Base-by-base conservation (phyloP, 2,797 vertebrate species). In the Limnodromus scolopaceus region DNA sequence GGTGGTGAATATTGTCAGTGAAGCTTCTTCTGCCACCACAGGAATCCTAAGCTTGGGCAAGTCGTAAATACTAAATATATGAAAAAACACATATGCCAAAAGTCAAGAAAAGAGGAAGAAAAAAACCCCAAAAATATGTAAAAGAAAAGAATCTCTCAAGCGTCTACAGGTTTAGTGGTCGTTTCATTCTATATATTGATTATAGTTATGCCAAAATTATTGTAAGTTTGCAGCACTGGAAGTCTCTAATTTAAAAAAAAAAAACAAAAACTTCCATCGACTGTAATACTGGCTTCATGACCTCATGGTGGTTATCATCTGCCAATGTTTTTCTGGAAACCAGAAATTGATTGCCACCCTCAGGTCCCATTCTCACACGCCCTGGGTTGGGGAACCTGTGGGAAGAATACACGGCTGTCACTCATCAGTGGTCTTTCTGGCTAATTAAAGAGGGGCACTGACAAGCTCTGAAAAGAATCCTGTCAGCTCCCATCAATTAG, bases 401-500 rank as follows among this genome's bases (percentile, higher is more conserved):
- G 65, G 84, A 94, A 57, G 81, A 70, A 49, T 57, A 68, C 25
- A 6, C 36, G 36, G 46, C 80, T 95, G 89, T 92, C 92, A 76
- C 60, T 94, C 89, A 90, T 9, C 55, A 68, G 51, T 77, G 63
- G 38, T 82, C 80, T 77, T 87, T 92, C 75, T 92, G 64, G 36
- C 70, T 96, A 85, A 92, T 76, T 97, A 92, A 81, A 95, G 66
- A 83, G 84, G 17, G 84, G 32, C 16, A 55, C 66, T 69, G 63
- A 43, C n/a, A 89, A 92, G 77, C 68, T 80, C 89, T 96, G 89
- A 88, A 94, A 93, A 94, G 82, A 93, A 49, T 61, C 32, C 60
- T 84, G 64, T 71, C 80, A 89, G 19, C 30, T 38, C 11, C 48
- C 76, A 54, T 92, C 84, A 87, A 22, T 54, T 38, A 75, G 86